A percentile compares a stretch with the other conserved stretches of the same genome.
phyloP scores from a whole-genome alignment of 2,797 vertebrate genomes.

The Acanthopagrus latus region DNA sequence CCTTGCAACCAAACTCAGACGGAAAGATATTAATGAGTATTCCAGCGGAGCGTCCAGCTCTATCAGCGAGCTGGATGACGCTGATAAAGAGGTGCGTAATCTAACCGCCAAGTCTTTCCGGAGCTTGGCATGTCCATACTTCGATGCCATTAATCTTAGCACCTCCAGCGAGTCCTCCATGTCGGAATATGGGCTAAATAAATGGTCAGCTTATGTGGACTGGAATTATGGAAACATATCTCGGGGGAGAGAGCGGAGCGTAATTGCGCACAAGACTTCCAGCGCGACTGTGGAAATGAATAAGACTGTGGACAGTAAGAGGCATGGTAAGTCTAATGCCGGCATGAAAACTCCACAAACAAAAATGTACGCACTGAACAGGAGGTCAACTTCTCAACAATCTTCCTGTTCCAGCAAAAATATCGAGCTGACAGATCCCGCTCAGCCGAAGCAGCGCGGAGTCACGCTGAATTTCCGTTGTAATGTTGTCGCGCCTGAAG shows the following conservation, averaged over 20 bases:
- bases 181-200: slow-evolving; percentile 91
- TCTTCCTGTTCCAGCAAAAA: slow-evolving; percentile 69
- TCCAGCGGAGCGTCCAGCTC: slow-evolving; percentile 97
- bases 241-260: slow-evolving; percentile 81
- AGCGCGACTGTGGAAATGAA: slow-evolving; percentile 79
- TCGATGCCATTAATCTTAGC: slow-evolving; percentile 93
- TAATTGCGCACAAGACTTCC: slow-evolving; percentile 82
- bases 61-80: slow-evolving; percentile 96
- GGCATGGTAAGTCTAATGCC: slow-evolving; percentile 31
- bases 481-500: slow-evolving; percentile 78
- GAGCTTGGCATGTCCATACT: slow-evolving; percentile 95
- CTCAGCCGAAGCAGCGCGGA: slow-evolving; percentile 77
- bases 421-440: slow-evolving; percentile 69
- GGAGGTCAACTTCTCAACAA: slow-evolving; percentile 60
- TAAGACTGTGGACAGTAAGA: slow-evolving; percentile 66
- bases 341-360: slow-evolving; percentile 76
- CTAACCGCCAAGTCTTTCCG: slow-evolving; percentile 96
- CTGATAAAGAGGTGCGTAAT: slow-evolving; percentile 97
- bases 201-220: slow-evolving; percentile 94
- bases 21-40: slow-evolving; percentile 91
- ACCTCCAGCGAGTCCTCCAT: slow-evolving; percentile 94
- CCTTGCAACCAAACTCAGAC: slow-evolving; percentile 86
- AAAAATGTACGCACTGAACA: slow-evolving; percentile 78
- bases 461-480: slow-evolving; percentile 88
- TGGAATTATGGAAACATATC: slow-evolving; percentile 90